Evolutionary conservation across 2,888 invertebrate species (phyloP).

Genomic region (Agonum fuliginosum): DNA sequence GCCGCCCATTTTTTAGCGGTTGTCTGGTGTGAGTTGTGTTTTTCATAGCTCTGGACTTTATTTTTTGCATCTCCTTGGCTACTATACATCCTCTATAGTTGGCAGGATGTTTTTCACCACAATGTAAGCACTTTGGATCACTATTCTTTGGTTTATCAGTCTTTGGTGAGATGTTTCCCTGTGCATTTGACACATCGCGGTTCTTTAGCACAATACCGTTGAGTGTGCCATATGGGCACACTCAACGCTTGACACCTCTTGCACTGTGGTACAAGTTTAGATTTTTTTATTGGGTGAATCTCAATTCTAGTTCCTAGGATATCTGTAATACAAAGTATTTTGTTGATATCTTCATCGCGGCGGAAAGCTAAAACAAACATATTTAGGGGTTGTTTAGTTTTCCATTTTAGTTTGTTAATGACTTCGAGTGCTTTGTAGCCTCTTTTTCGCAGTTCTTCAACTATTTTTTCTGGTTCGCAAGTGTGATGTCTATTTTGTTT

Average conservation of each 20-base stretch:
- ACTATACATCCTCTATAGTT: conserved; percentile 64
- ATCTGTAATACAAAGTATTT: conserved; percentile 52
- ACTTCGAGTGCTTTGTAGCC: conserved; percentile 34
- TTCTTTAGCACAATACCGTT: conserved; percentile 62
- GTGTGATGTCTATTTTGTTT: conserved; percentile 53
- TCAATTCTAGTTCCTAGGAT: conserved; percentile 26
- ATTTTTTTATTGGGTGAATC: conserved; percentile 49
- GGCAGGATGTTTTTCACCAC: conserved; percentile 62
- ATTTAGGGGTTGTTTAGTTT: conserved; percentile 35
- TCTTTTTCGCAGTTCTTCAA: conserved; percentile 61
- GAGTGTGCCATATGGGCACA: no score
- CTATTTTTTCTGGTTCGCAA: conserved; percentile 35
- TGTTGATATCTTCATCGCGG: conserved; percentile 54
- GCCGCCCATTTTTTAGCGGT: background rate
- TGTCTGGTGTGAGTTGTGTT: background rate
- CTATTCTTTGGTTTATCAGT: conserved; percentile 51
- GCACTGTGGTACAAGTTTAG: conserved; percentile 61
- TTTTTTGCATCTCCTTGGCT: conserved; percentile 12
- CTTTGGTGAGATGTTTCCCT: no score
- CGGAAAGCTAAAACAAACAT: conserved; percentile 51
- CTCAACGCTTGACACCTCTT: conserved; percentile 62
- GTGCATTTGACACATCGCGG: conserved; percentile 63
- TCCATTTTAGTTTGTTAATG: conserved; percentile 16
- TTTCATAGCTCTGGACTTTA: background rate
- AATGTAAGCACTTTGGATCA: conserved; percentile 62